Conservation (phyloP, 2,113 vertebrate genomes). For the Meleagris gallopavo region DNA sequence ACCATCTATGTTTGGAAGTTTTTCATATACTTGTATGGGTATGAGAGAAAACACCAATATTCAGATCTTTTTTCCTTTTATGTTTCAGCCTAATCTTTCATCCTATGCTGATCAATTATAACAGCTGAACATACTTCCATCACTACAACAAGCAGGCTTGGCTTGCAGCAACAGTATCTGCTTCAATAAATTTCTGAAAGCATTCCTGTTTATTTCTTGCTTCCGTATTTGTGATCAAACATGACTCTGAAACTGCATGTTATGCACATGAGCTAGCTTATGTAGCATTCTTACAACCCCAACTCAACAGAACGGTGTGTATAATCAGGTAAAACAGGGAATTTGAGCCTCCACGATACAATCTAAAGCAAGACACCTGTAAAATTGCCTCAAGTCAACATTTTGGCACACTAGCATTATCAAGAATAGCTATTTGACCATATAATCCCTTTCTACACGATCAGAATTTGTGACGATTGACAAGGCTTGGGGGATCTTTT, state of each 20-base stretch:
- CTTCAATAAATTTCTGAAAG: background rate
- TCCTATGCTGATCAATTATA: background rate
- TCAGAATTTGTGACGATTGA: background rate
- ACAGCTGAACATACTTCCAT: background rate
- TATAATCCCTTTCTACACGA: background rate
- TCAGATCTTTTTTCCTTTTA: background rate
- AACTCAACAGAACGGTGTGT: background rate
- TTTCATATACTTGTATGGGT: background rate
- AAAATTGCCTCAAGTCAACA: background rate
- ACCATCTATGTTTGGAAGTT: background rate
- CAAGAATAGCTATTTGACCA: background rate
- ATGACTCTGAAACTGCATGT: background rate
- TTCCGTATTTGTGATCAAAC: background rate
- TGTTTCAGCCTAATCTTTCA: background rate
- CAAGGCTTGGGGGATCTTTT: background rate
- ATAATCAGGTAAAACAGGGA: background rate
- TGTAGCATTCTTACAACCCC: fast-evolving
- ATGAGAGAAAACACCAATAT: background rate
- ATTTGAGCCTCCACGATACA: background rate
- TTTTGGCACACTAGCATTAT: background rate
- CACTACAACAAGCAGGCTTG: background rate
- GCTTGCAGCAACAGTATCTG: background rate
- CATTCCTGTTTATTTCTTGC: background rate
- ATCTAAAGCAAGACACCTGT: background rate
- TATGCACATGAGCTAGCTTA: background rate